These are phyloP conservation scores for Tautogolabrus adspersus DNA, from an alignment of 2,113 vertebrate species.

Conservation along the genomic window DNA sequence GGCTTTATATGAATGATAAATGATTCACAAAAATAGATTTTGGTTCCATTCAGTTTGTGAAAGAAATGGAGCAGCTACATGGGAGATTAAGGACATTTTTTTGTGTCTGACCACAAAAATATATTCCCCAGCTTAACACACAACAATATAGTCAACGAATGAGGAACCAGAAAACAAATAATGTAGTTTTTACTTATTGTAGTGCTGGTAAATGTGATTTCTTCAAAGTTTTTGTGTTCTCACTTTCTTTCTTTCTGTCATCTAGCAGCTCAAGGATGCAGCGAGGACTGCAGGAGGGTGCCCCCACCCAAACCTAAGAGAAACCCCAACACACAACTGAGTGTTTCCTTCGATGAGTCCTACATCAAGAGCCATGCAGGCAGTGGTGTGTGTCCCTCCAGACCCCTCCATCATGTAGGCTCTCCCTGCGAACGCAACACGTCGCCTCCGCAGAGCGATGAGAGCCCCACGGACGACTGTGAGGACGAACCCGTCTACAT, in stretches of 20 bases:
- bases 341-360: conserved; percentile 96
- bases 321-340: conserved; percentile 97
- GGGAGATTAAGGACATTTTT: neutral
- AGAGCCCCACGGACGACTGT: conserved; percentile 86
- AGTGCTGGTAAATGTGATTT: neutral
- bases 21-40: conserved; percentile 5
- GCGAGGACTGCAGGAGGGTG: conserved; percentile 96
- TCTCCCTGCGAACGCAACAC: conserved; percentile 80
- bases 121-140: neutral
- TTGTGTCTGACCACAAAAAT: neutral
- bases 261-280: conserved; percentile 90
- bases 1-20: conserved; percentile 10
- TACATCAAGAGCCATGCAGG: conserved; percentile 90
- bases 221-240: neutral
- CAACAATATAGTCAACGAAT: neutral
- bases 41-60: neutral
- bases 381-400: conserved; percentile 80
- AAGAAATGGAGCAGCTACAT: neutral
- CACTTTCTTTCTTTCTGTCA: conserved; percentile 23
- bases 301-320: conserved; percentile 97
- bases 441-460: conserved; percentile 85
- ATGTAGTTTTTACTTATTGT: neutral
- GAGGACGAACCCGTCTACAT: conserved; percentile 97
- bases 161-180: neutral
- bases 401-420: conserved; percentile 61